These are phyloP conservation scores for Macaria notata DNA, from an alignment of 2,888 invertebrate species.

Conservation along the genomic window DNA sequence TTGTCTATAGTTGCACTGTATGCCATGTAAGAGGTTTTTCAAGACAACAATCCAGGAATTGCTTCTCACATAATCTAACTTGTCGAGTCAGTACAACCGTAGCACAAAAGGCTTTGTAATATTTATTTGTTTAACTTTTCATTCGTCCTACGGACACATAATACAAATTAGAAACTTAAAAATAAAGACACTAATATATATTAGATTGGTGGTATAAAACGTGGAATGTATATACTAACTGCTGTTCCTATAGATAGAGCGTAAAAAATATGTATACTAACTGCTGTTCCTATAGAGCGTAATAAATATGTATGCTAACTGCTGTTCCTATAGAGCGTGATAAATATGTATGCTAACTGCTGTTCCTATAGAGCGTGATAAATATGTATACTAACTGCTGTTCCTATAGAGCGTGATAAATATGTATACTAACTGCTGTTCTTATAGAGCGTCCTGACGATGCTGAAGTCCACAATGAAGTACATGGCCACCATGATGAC, in stretches of 20 bases:
- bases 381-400: not conserved
- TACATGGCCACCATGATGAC: constrained; percentile 95
- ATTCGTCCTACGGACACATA: too few species aligned
- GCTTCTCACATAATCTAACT: too few species aligned
- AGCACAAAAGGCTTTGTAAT: too few species aligned
- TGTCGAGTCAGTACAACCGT: too few species aligned
- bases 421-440: constrained; percentile 84
- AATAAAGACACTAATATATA: too few species aligned
- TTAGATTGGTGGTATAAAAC: too few species aligned
- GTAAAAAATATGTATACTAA: not conserved
- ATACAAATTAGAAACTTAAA: too few species aligned
- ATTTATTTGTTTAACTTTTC: too few species aligned
- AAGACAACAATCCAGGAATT: too few species aligned
- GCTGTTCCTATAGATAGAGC: constrained; percentile 50
- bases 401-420: not conserved
- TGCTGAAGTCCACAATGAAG: constrained; percentile 88
- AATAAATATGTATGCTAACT: not conserved
- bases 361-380: constrained; percentile 47
- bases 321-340: not conserved
- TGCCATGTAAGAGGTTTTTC: too few species aligned
- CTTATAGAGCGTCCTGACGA: constrained; percentile 87
- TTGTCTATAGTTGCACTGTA: too few species aligned
- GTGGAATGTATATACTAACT: constrained; percentile 77
- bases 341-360: constrained; percentile 79
- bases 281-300: not conserved